Evolutionary conservation across 2,797 vertebrate species (phyloP), one percentile per base, ranked within the genome.

Genomic region (Sebastes alutus): DNA sequence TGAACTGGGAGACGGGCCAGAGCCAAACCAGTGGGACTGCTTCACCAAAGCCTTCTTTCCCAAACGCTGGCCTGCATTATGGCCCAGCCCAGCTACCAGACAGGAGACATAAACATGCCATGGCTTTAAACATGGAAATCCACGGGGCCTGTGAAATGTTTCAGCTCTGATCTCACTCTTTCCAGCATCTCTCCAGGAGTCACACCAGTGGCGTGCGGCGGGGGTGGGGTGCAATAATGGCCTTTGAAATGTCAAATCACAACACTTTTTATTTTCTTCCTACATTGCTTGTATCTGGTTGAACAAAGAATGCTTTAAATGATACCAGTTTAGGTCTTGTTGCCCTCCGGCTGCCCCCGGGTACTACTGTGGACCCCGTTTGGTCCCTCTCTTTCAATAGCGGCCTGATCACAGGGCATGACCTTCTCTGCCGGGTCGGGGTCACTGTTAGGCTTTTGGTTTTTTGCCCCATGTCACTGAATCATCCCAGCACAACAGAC

Each of bases 31-130:
- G 75, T 78, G 64, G 63, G 77, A 70, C 83, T 11, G 78, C 85
- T 76, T 72, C 83, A 76, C 77, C 80, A 75, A 75, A 87, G 78
- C 84, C 80, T 75, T 66, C 14, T 83, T 90, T 87, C 35, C 88
- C 88, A 82, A 90, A 88, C 0, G 38, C 80, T 60, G 60, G 71
- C 88, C 88, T 84, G 83, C 55, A 56, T 58, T 46, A 62, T 64
- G 72, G 83, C 78, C 78, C 81, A 77, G 67, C 86, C 87, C 85
- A 78, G 85, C 82, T 78, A 81, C 84, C 89, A 94, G 91, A 92
- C 92, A 91, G 88, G 79, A 93, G 92, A 94, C 92, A 91, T 92
- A 93, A 94, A 95, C 89, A 93, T 76, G 25, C 74, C 80, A 23
- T 20, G 76, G 84, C 74, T 90, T 92, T 85, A 82, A 87, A 92